Evolutionary conservation across 2,113 vertebrate species (phyloP).

Genomic region (Typhlomys cinereus): DNA sequence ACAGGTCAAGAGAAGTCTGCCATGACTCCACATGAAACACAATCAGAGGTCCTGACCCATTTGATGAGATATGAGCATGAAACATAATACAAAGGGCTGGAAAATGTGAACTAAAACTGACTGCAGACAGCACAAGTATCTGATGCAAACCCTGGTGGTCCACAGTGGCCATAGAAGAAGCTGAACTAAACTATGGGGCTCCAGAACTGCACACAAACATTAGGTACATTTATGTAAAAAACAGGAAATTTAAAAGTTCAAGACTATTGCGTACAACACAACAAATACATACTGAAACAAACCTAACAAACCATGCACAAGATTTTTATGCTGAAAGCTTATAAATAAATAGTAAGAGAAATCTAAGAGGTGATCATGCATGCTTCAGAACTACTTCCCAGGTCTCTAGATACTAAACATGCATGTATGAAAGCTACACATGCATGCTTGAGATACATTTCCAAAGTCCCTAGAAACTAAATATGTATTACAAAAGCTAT

Average conservation of each 20-base stretch:
- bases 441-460: too few relatives aligned
- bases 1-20: neutral
- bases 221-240: neutral
- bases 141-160: neutral
- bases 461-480: neutral
- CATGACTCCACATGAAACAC: neutral
- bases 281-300: neutral
- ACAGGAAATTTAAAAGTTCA: neutral
- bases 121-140: neutral
- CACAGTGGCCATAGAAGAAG: neutral
- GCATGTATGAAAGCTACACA: slow-evolving; percentile 23
- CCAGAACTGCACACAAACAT: neutral
- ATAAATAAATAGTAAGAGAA: slow-evolving; percentile 8
- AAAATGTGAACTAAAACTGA: neutral
- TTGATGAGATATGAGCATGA: neutral
- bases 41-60: neutral
- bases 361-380: neutral
- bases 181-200: neutral
- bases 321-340: slow-evolving; percentile 3
- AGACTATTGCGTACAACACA: neutral
- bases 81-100: neutral
- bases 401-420: neutral
- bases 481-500: neutral
- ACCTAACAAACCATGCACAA: neutral
- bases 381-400: neutral